Evolutionary conservation across 2,113 vertebrate genomes (phyloP).

Genomic region (Maccullochella peelii): DNA sequence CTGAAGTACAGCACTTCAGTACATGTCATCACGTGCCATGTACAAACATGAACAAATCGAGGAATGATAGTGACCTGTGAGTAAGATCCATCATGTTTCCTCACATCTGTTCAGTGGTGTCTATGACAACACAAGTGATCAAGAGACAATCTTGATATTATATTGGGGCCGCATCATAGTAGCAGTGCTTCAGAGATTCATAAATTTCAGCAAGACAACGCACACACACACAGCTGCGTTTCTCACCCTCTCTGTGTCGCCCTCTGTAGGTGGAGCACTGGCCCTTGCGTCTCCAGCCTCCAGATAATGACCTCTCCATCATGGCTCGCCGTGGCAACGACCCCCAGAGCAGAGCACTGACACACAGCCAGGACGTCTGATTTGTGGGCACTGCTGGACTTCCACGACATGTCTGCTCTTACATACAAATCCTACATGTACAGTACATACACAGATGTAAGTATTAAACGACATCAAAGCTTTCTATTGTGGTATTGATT

Average conservation of each 20-base stretch:
- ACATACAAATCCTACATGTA: conserved; percentile 58
- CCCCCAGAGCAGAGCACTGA: conserved; percentile 56
- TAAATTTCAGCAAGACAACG: neutral
- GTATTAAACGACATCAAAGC: neutral
- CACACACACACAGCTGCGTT: no score
- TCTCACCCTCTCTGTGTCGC: conserved; percentile 34
- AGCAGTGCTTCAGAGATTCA: neutral
- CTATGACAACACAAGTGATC: neutral
- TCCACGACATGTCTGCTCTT: conserved; percentile 67
- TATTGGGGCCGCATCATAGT: neutral
- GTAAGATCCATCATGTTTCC: neutral
- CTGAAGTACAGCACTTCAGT: neutral
- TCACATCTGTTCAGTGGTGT: neutral
- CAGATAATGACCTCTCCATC: conserved; percentile 76
- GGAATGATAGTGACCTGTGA: no score
- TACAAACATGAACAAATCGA: neutral
- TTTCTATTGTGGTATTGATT: neutral
- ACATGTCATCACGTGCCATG: no score
- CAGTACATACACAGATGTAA: neutral
- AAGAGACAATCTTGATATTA: neutral
- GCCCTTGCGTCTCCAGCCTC: conserved; percentile 67
- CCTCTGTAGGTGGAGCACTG: conserved; percentile 40
- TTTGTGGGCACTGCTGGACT: conserved; percentile 48
- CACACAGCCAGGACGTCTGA: conserved; percentile 67
- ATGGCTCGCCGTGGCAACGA: conserved; percentile 69